A percentile compares a stretch with the other conserved stretches of the same genome.
phyloP scores from a whole-genome alignment of 2,113 vertebrate genomes.

The Halichoeres trimaculatus region DNA sequence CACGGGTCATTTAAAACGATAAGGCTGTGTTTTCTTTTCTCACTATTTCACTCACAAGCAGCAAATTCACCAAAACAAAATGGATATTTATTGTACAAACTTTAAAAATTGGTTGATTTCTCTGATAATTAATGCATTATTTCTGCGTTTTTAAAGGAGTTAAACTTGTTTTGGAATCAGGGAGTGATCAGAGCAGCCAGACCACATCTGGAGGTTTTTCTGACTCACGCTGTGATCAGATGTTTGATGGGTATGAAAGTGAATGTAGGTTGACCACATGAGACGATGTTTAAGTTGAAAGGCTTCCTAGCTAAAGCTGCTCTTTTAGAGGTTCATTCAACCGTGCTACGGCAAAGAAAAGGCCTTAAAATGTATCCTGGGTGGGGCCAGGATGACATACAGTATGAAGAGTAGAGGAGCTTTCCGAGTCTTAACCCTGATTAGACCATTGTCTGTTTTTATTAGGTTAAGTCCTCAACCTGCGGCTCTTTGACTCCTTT shows the following conservation, averaged over 20 bases:
- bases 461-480: no score
- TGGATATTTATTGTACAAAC: slow-evolving; percentile 13
- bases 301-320: neutral
- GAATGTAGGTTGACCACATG: neutral
- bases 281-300: slow-evolving; percentile 6
- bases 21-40: slow-evolving; percentile 24
- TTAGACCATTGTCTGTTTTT: slow-evolving; percentile 31
- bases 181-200: neutral
- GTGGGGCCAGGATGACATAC: neutral
- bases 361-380: neutral
- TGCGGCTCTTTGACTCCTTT: no score
- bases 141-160: neutral
- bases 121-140: slow-evolving; percentile 4
- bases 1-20: slow-evolving; percentile 24
- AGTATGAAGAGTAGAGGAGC: no score
- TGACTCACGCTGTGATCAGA: slow-evolving; percentile 8
- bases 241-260: neutral
- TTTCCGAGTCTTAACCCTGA: slow-evolving; percentile 28
- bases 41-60: neutral
- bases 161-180: neutral
- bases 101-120: slow-evolving; percentile 5
- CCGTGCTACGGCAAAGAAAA: neutral
- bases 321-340: neutral
- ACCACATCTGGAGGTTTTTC: slow-evolving; percentile 27
- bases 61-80: slow-evolving; percentile 5